Evolutionary conservation across 1,140 invertebrate species (phyloP), one percentile per base, ranked within the genome.

Genomic region (Drosophila littoralis): DNA sequence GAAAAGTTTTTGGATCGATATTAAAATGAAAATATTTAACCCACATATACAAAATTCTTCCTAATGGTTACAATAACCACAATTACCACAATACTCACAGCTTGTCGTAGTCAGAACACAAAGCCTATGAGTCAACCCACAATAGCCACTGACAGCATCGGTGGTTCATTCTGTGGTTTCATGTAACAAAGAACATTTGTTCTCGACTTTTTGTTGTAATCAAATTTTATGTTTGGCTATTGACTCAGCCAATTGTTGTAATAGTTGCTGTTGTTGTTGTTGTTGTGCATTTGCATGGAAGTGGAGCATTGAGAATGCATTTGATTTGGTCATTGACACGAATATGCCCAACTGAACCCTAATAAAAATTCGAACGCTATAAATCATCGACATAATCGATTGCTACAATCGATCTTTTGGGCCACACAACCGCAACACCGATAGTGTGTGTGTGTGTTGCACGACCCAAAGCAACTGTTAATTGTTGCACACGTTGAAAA

Each of bases 381-480:
- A 86, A 86, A 86, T 86, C 82, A 88, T 88, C 73, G 59, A 43
- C 57, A 63, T 72, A 86, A 83, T 86, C 82, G 82, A 86, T 88
- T 79, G 83, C 48, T 45, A 64, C 69, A 82, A 82, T 86, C 79
- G 82, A 86, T 88, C 64, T 79, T 42, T 78, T 55, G 55, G 61
- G 60, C 69, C 60, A 58, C 52, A 66, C 51, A 64, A 10, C 33
- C 67, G 32, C 67, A 45, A 32, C 9, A 2, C 12, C 61, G 13
- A 43, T 38, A 22, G n/a, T 17, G 15, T 13, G 35, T 48, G 22
- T 52, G 9, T 59, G n/a, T 38, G 35, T 68, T 75, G 83, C 82
- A 86, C 82, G 83, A 85, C 70, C 83, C 59, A 78, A 65, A 48
- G 58, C 55, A 68, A 77, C 76, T 77, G 78, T 75, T 86, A 85